These are phyloP conservation scores for Pangasius sanitwongsei DNA, from an alignment of 2,797 vertebrate species.

Conservation along the genomic window DNA sequence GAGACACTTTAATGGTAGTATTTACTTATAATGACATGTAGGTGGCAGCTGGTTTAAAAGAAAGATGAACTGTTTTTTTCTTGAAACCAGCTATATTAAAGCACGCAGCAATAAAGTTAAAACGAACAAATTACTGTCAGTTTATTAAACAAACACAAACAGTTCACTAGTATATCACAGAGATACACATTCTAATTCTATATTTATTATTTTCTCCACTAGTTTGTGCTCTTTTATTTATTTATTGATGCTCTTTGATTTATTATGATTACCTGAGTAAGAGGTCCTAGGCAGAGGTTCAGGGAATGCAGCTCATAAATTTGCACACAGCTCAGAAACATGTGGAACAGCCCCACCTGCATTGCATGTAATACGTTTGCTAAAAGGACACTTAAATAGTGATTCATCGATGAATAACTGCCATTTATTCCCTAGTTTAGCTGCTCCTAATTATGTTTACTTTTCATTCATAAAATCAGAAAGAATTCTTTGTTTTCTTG, in stretches of 20 bases:
- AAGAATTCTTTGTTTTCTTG: constrained; percentile 23
- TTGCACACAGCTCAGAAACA: neutral
- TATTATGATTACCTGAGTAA: neutral
- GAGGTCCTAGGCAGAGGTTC: neutral
- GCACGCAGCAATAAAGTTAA: neutral
- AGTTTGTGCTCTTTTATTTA: neutral
- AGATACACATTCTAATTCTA: neutral
- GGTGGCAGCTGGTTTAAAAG: neutral
- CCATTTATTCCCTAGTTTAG: neutral
- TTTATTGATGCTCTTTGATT: too few relatives aligned
- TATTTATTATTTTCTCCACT: neutral
- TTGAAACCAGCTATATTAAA: neutral
- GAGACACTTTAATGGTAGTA: neutral
- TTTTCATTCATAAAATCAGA: neutral
- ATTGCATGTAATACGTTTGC: neutral
- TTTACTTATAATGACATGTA: neutral
- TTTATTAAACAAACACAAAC: neutral
- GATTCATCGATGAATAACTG: neutral
- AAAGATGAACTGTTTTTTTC: neutral
- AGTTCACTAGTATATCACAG: neutral
- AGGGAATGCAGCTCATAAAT: neutral
- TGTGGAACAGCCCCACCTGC: neutral
- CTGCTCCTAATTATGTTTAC: neutral
- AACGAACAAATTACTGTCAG: neutral
- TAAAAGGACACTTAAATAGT: neutral